Percentiles rank a stretch among this genome's conserved stretches.
These are phyloP conservation scores for Campylomormyrus tamandua DNA, from an alignment of 2,113 vertebrate species.

Conservation along the genomic window DNA sequence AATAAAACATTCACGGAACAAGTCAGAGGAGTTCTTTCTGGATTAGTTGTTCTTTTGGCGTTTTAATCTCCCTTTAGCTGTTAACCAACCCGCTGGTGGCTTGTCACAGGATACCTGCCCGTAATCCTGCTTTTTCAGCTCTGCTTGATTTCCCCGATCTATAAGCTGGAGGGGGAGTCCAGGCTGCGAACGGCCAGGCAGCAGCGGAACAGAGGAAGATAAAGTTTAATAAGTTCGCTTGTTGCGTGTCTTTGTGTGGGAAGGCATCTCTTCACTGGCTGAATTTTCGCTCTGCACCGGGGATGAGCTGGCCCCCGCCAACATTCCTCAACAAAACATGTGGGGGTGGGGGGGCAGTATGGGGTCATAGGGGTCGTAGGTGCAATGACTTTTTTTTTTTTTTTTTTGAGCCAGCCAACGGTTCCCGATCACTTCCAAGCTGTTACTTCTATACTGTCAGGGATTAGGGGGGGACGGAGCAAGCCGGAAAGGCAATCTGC, in stretches of 20 bases:
- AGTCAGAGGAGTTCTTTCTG: background rate
- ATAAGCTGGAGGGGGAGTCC: background rate
- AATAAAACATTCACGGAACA: background rate
- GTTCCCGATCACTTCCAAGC: slow-evolving; percentile 60
- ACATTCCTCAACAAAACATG: slow-evolving; percentile 4
- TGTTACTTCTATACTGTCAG: slow-evolving; percentile 63
- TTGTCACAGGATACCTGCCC: background rate
- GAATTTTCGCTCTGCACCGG: background rate
- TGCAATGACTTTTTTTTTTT: slow-evolving; percentile 35
- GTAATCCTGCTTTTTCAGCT: background rate
- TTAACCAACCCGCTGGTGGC: background rate
- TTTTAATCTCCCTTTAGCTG: background rate
- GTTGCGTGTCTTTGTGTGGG: background rate
- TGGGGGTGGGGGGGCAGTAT: slow-evolving; percentile 4
- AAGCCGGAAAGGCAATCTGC: slow-evolving; percentile 62
- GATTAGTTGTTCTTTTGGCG: background rate
- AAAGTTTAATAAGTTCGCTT: background rate
- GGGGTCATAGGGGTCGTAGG: slow-evolving; percentile 37
- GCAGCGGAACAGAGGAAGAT: background rate
- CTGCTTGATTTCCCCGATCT: background rate
- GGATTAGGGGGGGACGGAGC: slow-evolving; percentile 57
- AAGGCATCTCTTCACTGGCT: background rate
- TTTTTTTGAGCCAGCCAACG: slow-evolving; percentile 49
- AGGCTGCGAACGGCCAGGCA: background rate
- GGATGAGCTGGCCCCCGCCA: background rate